phyloP scores from a whole-genome alignment of 2,113 vertebrate species.

The Prolemur simus region DNA sequence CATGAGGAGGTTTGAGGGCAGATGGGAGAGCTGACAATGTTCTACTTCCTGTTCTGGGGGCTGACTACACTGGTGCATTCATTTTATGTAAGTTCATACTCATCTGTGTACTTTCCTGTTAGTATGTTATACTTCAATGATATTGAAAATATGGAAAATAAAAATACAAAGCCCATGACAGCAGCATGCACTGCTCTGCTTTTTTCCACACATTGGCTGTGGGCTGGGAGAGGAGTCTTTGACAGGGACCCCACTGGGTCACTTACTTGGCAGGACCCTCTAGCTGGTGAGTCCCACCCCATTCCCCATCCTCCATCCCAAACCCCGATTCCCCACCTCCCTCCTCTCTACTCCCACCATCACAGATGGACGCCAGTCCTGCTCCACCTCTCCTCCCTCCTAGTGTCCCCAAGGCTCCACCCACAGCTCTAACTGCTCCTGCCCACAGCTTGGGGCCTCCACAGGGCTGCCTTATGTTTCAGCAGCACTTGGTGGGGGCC shows the following conservation, averaged over 20 bases:
- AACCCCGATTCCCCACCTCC: neutral
- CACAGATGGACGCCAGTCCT: neutral
- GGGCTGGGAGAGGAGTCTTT: neutral
- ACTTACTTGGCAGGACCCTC: neutral
- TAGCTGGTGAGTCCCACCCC: neutral
- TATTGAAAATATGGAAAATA: neutral
- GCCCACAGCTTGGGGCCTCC: neutral
- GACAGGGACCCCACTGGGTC: neutral
- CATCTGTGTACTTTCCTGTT: neutral
- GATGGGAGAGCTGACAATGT: neutral
- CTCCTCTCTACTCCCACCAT: neutral
- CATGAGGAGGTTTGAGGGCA: too few species aligned
- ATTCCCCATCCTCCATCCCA: neutral
- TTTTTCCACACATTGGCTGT: neutral
- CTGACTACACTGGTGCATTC: neutral
- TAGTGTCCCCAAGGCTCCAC: neutral
- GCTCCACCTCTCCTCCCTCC: neutral
- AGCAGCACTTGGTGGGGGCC: neutral
- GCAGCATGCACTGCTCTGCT: neutral
- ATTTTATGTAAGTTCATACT: neutral
- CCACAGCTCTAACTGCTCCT: neutral
- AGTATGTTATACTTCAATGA: neutral
- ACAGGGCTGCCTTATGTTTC: accelerated
- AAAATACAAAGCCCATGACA: neutral
- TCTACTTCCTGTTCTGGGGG: neutral